Evolutionary conservation across 2,797 vertebrate genomes (phyloP).

Genomic region (Smutsia gigantea): DNA sequence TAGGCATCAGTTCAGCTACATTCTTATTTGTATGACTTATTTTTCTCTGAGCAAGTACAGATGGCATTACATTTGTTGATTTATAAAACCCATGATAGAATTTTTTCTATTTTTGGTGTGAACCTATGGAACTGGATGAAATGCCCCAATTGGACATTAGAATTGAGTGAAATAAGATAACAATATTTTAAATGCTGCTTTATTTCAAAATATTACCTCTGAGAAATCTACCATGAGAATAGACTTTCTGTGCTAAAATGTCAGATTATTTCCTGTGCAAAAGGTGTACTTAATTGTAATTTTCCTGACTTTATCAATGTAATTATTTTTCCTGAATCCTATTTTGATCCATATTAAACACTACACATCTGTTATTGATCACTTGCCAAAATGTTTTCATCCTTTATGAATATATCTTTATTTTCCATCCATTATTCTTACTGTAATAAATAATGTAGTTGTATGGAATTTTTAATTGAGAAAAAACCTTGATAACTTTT

Average conservation of each 20-base stretch:
- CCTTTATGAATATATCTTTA: background rate
- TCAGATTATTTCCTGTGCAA: background rate
- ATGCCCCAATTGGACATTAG: background rate
- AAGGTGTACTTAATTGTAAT: background rate
- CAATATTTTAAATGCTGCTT: background rate
- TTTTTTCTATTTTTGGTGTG: background rate
- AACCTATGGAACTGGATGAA: background rate
- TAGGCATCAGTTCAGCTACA: background rate
- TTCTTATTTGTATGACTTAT: background rate
- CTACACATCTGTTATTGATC: background rate
- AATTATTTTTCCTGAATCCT: background rate
- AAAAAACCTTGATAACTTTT: constrained; percentile 47
- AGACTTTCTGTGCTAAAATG: constrained; percentile 20
- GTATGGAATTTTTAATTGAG: constrained; percentile 36
- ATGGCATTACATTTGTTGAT: background rate
- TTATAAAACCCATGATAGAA: background rate
- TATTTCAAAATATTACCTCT: constrained; percentile 30
- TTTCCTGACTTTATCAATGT: background rate
- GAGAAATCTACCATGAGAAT: background rate
- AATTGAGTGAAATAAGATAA: constrained; percentile 16
- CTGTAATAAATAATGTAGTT: background rate
- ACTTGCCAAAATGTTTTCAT: constrained; percentile 2
- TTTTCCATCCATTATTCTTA: constrained; percentile 22
- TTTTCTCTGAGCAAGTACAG: background rate
- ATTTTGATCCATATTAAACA: background rate